Evolutionary conservation across 2,113 vertebrate genomes (phyloP).

Genomic region (Scophthalmus maximus): DNA sequence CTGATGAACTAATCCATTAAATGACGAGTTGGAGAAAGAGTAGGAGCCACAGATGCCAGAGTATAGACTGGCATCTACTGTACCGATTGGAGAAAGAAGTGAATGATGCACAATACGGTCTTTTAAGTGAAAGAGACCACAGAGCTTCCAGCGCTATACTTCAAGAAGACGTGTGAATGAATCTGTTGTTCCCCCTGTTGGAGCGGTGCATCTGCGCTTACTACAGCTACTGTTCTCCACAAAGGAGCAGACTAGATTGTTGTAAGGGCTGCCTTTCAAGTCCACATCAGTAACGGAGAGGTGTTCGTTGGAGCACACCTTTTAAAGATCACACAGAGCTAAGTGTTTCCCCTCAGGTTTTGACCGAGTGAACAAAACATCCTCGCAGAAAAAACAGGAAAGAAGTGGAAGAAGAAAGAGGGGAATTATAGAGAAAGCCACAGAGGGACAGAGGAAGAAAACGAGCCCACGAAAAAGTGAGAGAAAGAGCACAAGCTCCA

Average conservation of each 20-base stretch:
- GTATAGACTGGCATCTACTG: no score
- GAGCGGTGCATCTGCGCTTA: not conserved
- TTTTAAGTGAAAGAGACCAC: no score
- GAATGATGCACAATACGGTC: not conserved
- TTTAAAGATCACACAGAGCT: constrained; percentile 16
- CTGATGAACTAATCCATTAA: no score
- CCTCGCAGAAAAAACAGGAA: not conserved
- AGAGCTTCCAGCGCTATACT: not conserved
- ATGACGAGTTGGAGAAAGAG: no score
- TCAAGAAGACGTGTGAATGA: not conserved
- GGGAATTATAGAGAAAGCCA: constrained; percentile 5
- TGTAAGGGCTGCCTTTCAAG: not conserved
- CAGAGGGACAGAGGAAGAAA: constrained; percentile 26
- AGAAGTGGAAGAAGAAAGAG: no score
- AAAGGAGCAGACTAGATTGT: not conserved
- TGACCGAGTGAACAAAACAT: not conserved
- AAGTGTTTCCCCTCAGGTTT: not conserved
- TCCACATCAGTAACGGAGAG: not conserved
- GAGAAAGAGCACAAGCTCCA: not conserved
- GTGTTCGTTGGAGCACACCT: not conserved
- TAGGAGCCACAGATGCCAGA: no score
- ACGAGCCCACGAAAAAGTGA: constrained; percentile 15
- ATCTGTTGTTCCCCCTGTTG: not conserved
- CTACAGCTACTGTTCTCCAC: not conserved
- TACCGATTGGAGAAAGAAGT: no score